Evolutionary conservation across 2,113 vertebrate species (phyloP), one percentile per base, ranked within the genome.

Genomic region (Ophiodon elongatus): DNA sequence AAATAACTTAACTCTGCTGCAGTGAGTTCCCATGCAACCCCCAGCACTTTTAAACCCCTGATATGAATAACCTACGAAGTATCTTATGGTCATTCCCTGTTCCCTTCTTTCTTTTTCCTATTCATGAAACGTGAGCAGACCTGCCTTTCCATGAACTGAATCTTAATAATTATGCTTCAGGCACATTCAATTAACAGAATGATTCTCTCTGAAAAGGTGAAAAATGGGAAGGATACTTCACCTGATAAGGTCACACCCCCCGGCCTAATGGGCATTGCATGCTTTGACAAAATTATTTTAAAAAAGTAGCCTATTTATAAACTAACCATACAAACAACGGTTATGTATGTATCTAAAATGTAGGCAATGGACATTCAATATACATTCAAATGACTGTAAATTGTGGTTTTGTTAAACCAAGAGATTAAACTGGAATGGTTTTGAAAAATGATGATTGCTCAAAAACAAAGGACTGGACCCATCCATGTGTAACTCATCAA

Each of bases 101-200:
- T 52, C 23, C 37, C 8, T 3, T 17, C 19, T 68, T 60, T 69
- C 15, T 15, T 17, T 52, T 39, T 71, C 31, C 74, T 63, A 41
- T 76, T 84, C 39, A 83, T 60, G 29, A 10, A 69, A 79, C 15
- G 31, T 65, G 64, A 64, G 43, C 59, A 43, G 73, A 45, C 27
- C 47, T 64, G 59, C 27, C 39, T 69, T 60, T 52, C 9, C 59
- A 37, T 76, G 67, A 74, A 37, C 13, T 69, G 67, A 76, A 73
- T 76, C 35, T 45, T 45, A 65, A 76, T 62, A 82, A 68, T 63
- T 57, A 39, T n/a, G 72, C 84, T 83, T 21, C 64, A 0, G 79
- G 86, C 84, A 75, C 31, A 64, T 13, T 64, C 13, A 50, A 43
- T 63, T 59, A 72, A 74, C 65, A 43, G 37, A 74, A n/a, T 9